Evolutionary conservation across 2,888 invertebrate species (phyloP).

Genomic region (Stenichneumon culpator): DNA sequence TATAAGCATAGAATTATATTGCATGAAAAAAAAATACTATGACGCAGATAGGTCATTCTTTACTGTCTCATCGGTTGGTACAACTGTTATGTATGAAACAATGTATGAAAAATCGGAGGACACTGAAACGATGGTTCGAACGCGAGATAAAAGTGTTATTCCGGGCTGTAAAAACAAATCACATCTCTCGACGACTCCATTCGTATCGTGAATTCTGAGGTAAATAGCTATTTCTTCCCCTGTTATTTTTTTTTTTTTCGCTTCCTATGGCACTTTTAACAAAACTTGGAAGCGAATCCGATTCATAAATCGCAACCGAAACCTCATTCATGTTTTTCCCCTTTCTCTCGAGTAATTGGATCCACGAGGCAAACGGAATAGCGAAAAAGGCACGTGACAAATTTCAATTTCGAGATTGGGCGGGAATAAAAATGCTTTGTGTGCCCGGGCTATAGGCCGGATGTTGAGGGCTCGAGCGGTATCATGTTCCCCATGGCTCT

Average conservation of each 20-base stretch:
- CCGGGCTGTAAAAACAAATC: not conserved
- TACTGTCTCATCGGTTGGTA: not conserved
- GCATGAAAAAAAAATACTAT: not conserved
- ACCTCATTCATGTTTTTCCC: not conserved
- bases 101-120: not conserved
- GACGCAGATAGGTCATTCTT: not conserved
- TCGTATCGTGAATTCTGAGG: not conserved
- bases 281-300: not conserved
- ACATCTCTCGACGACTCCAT: not conserved
- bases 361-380: conserved; percentile 6
- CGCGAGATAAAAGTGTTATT: not conserved
- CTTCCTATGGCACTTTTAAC: not conserved
- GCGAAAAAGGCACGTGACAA: conserved; percentile 32
- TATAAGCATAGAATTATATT: not conserved
- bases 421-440: conserved; percentile 54
- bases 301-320: conserved; percentile 17
- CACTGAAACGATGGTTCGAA: not conserved
- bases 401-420: conserved; percentile 68
- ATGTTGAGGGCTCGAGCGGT: conserved; percentile 46
- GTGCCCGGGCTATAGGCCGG: conserved; percentile 12
- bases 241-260: conserved; percentile 20
- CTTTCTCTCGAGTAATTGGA: conserved; percentile 38
- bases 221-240: not conserved
- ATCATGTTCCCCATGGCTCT: conserved; percentile 35
- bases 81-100: too few relatives aligned